A percentile compares a stretch with the other conserved stretches of the same genome.
phyloP scores from a whole-genome alignment of 2,888 invertebrate genomes.

The Trichopoda pennipes region DNA sequence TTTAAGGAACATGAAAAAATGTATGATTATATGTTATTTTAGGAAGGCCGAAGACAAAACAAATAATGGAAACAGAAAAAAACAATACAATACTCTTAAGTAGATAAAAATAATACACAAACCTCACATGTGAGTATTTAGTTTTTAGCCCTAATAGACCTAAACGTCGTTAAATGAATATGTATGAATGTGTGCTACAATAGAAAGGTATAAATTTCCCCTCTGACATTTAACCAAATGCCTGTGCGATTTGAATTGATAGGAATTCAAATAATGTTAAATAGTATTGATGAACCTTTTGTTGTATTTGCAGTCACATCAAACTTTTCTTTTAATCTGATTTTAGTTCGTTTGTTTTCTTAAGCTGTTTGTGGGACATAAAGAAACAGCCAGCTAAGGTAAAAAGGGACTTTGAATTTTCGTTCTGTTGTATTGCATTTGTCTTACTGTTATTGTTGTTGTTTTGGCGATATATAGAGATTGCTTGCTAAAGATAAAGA shows the following conservation, averaged over 20 bases:
- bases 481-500: slow-evolving; percentile 59
- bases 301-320: slow-evolving; percentile 53
- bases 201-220: slow-evolving; percentile 41
- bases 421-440: slow-evolving; percentile 31
- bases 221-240: slow-evolving; percentile 48
- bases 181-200: slow-evolving; percentile 16
- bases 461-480: slow-evolving; percentile 36
- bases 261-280: slow-evolving; percentile 55
- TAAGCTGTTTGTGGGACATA: neutral
- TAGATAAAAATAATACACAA: slow-evolving; percentile 20
- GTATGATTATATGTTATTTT: slow-evolving; percentile 54
- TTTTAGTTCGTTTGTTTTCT: neutral
- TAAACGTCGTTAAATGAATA: slow-evolving; percentile 35
- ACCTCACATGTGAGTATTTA: slow-evolving; percentile 2
- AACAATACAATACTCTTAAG: slow-evolving; percentile 34
- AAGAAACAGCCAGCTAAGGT: slow-evolving; percentile 12
- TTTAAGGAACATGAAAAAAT: slow-evolving; percentile 15
- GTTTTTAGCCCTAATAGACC: slow-evolving; percentile 47
- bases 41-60: slow-evolving; percentile 47
- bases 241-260: slow-evolving; percentile 62
- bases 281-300: slow-evolving; percentile 59
- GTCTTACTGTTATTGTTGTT: slow-evolving; percentile 31
- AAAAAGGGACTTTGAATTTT: slow-evolving; percentile 46
- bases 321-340: slow-evolving; percentile 32
- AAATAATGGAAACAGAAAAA: slow-evolving; percentile 43